Percentiles rank a stretch among this genome's conserved stretches.
These are phyloP conservation scores for Brachyhypopomus occidentalis DNA, from an alignment of 2,113 vertebrate genomes.

Conservation along the genomic window DNA sequence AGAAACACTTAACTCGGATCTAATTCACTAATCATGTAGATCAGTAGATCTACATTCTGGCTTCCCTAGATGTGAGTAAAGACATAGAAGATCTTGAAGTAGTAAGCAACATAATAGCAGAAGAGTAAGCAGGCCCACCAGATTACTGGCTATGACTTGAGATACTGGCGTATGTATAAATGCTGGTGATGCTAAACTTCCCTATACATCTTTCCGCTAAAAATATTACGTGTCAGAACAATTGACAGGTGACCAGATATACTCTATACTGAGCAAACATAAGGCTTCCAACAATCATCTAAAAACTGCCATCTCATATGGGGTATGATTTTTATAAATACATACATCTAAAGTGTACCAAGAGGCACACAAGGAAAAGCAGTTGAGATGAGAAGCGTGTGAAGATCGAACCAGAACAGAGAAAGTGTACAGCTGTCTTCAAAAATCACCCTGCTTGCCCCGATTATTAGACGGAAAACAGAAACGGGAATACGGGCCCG, in stretches of 20 bases:
- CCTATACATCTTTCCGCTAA: too few relatives aligned
- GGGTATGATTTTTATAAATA: background rate
- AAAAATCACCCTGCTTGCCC: conserved; percentile 31
- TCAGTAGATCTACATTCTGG: background rate
- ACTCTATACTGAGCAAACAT: too few relatives aligned
- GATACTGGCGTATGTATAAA: background rate
- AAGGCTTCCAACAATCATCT: background rate
- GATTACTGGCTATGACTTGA: background rate
- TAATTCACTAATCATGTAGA: background rate
- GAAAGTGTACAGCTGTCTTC: conserved; percentile 32
- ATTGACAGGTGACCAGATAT: too few relatives aligned
- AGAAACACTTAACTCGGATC: background rate
- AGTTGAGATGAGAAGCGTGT: background rate
- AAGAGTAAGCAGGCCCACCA: background rate
- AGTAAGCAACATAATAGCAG: background rate
- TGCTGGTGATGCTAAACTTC: too few relatives aligned
- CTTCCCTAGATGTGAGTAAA: background rate
- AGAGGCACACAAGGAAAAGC: background rate
- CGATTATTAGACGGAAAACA: conserved; percentile 64
- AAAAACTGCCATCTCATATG: background rate
- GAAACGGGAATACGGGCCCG: conserved; percentile 66
- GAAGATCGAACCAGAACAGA: background rate
- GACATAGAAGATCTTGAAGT: background rate
- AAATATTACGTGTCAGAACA: too few relatives aligned
- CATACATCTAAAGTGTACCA: background rate